phyloP scores from a whole-genome alignment of 2,113 vertebrate genomes.

The Seriola aureovittata region DNA sequence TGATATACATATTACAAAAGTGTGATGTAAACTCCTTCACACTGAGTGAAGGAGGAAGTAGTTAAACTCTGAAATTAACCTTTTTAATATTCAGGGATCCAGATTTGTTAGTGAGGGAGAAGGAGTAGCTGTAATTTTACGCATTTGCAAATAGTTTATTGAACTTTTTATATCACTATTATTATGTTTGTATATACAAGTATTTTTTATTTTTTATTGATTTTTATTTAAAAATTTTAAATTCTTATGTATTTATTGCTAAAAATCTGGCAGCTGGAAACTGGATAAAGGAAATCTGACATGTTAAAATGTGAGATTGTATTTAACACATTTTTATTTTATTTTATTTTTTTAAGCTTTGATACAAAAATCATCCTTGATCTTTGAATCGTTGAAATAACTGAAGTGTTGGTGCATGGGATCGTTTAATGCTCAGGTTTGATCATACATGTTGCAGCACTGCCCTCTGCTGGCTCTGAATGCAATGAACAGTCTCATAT shows the following conservation, averaged over 20 bases:
- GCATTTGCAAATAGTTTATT: no score
- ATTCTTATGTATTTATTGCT: neutral
- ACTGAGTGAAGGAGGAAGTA: no score
- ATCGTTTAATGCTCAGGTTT: neutral
- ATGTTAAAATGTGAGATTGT: neutral
- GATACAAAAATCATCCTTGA: neutral
- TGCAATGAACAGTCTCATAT: neutral
- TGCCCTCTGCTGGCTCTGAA: slow-evolving; percentile 63
- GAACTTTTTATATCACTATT: no score
- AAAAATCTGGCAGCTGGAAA: neutral
- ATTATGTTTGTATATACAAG: no score
- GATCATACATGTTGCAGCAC: slow-evolving; percentile 41
- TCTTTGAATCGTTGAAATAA: neutral
- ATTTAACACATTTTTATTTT: no score
- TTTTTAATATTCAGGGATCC: no score
- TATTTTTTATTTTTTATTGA: no score
- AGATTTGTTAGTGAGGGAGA: no score
- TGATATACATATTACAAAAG: neutral
- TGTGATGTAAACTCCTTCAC: neutral
- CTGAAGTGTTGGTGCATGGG: neutral
- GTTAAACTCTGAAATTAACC: no score
- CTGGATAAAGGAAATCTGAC: neutral
- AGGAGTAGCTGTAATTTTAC: no score
- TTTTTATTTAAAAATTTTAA: neutral
- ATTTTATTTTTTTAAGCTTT: neutral